Evolutionary conservation across 2,888 invertebrate species (phyloP), one percentile per base, ranked within the genome.

Genomic region (Pristionchus mayeri): DNA sequence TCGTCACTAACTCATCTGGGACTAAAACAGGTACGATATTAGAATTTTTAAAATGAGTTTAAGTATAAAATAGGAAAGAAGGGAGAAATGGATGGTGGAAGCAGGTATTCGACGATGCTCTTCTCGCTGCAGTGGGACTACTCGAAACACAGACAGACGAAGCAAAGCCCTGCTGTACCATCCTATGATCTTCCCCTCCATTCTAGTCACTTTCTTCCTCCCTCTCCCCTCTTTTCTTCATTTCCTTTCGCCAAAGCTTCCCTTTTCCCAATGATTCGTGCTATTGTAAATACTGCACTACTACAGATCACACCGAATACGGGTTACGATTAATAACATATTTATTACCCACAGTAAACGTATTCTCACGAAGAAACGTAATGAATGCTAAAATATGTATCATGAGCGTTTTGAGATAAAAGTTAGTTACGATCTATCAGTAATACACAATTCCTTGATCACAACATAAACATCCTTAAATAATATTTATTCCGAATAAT

Each of bases 1-100:
- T 90, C 90, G 21, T 86, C 90, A 1, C 85, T 90, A 13, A 91
- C 91, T 0, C 91, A 90, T 84, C 87, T 87, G 57, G 90, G 90
- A 27, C 79, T 91, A 34, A 91, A 91, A 86, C 87, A 88, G 85
- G 91, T 81, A 21, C 2, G 78, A 4, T 37, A 57, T 54, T 80
- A 67, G 37, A 6, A 11, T 24, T 11, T 21, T 24, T 21, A 6
- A 7, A 24, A 6, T 57, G 7, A 7, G 27, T 21, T 24, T 57
- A 44, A 9, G 6, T 44, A 44, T 79, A n/a, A n/a, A n/a, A n/a
- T n/a, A n/a, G n/a, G n/a, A n/a, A n/a, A n/a, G n/a, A n/a, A n/a
- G n/a, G n/a, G n/a, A n/a, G n/a, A n/a, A n/a, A n/a, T n/a, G n/a
- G n/a, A n/a, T n/a, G n/a, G n/a, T n/a, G n/a, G n/a, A n/a, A 50